phyloP scores from a whole-genome alignment of 2,113 vertebrate genomes.

The Lophura nycthemera region DNA sequence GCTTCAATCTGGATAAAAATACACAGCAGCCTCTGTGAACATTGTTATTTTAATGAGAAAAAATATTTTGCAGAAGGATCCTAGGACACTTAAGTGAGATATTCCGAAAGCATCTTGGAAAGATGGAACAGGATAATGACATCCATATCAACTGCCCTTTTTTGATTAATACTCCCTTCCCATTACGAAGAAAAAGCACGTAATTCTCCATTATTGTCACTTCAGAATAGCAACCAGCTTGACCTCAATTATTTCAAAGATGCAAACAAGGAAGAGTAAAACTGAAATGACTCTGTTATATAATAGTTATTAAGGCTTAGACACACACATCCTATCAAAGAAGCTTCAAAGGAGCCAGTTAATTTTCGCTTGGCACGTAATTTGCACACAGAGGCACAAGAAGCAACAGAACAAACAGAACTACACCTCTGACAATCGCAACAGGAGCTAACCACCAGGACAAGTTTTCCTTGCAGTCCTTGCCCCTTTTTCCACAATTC shows the following conservation, averaged over 20 bases:
- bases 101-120: neutral
- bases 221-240: slow-evolving; percentile 2
- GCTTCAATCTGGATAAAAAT: neutral
- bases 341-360: slow-evolving; percentile 48
- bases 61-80: neutral
- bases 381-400: slow-evolving; percentile 26
- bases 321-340: slow-evolving; percentile 34
- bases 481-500: neutral
- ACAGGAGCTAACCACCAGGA: neutral
- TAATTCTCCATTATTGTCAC: neutral
- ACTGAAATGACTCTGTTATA: slow-evolving; percentile 29
- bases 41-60: neutral
- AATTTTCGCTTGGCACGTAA: slow-evolving; percentile 50
- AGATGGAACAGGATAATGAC: neutral
- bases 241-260: slow-evolving; percentile 65
- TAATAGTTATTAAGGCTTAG: slow-evolving; percentile 39
- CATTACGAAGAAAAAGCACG: neutral
- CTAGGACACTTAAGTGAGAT: neutral
- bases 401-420: neutral
- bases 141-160: neutral
- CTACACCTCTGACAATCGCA: neutral
- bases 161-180: neutral
- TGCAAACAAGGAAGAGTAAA: slow-evolving; percentile 52
- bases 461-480: neutral
- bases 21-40: neutral